Percentiles rank a stretch among this genome's conserved stretches.
Conservation (phyloP, 1,140 invertebrate genomes). For the Listronotus oregonensis region DNA sequence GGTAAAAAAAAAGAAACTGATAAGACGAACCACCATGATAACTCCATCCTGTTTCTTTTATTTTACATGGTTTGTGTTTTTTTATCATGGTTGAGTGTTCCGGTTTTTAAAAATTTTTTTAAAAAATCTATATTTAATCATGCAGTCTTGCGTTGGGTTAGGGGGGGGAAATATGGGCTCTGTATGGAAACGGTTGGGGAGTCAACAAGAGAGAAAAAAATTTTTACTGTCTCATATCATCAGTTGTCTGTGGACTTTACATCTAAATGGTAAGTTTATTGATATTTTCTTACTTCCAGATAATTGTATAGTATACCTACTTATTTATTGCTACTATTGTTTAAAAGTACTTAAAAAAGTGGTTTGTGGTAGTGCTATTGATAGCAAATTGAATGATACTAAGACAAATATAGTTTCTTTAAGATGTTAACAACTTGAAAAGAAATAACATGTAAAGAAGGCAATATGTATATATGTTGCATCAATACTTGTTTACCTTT, state of each 20-base stretch:
- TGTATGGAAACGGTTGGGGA: slow-evolving; percentile 94
- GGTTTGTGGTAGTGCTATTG: too few species aligned
- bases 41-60: slow-evolving; percentile 42
- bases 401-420: too few species aligned
- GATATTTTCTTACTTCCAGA: not conserved
- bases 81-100: slow-evolving; percentile 33
- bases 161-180: slow-evolving; percentile 74
- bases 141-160: slow-evolving; percentile 44
- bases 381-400: too few species aligned
- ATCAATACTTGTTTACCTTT: too few species aligned
- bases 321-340: too few species aligned
- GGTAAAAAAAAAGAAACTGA: slow-evolving; percentile 25
- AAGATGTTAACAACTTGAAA: too few species aligned
- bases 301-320: too few species aligned
- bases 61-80: slow-evolving; percentile 39
- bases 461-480: too few species aligned
- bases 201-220: slow-evolving; percentile 96
- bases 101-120: slow-evolving; percentile 15
- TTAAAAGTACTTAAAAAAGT: too few species aligned
- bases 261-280: slow-evolving; percentile 84
- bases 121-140: slow-evolving; percentile 29
- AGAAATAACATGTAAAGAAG: too few species aligned
- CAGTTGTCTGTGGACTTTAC: slow-evolving; percentile 87
- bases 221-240: slow-evolving; percentile 95
- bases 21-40: slow-evolving; percentile 35